These are phyloP conservation scores for Hydrocynus forskahlii DNA, from an alignment of 2,797 vertebrate genomes.

Conservation along the genomic window DNA sequence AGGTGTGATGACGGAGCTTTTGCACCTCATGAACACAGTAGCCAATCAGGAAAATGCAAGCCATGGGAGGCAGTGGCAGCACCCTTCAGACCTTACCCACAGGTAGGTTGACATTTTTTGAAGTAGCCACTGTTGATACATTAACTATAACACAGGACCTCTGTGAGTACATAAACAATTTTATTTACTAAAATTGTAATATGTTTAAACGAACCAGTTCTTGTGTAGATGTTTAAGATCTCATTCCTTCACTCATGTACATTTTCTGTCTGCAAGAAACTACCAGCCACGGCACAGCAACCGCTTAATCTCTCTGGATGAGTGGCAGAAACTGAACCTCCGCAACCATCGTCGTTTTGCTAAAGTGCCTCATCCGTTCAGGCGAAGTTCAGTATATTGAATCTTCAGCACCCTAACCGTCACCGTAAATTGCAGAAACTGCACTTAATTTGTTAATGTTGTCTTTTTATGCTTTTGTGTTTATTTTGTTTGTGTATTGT, in stretches of 20 bases:
- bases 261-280: conserved; percentile 73
- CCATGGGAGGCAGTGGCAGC: conserved; percentile 67
- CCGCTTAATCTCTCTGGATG: conserved; percentile 58
- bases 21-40: conserved; percentile 72
- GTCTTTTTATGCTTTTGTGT: neutral
- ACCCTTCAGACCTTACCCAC: conserved; percentile 79
- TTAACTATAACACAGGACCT: neutral
- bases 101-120: conserved; percentile 67
- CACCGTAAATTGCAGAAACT: neutral
- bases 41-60: conserved; percentile 47
- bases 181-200: too few species aligned
- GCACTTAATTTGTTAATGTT: neutral
- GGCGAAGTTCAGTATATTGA: conserved; percentile 53
- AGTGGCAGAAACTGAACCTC: conserved; percentile 69
- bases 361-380: conserved; percentile 68
- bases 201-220: too few species aligned
- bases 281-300: conserved; percentile 59
- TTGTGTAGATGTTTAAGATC: neutral
- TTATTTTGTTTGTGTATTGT: neutral
- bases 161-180: too few species aligned
- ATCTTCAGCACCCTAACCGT: neutral
- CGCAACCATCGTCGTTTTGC: conserved; percentile 67
- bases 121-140: neutral
- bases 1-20: conserved; percentile 78
- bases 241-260: neutral